phyloP scores from a whole-genome alignment of 2,113 vertebrate species.

The Kobus ellipsiprymnus region DNA sequence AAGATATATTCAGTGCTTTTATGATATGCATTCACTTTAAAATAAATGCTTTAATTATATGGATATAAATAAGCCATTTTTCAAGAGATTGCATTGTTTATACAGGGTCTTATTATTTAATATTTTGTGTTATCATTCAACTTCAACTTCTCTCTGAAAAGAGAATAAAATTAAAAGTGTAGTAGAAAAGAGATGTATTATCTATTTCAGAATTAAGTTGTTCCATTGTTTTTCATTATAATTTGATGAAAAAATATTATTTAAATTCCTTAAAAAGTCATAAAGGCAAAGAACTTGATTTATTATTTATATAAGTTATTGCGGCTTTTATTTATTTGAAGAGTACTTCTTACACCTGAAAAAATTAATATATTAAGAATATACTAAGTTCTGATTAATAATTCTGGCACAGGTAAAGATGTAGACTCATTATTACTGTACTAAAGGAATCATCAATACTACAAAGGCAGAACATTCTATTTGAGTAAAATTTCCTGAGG shows the following conservation, averaged over 20 bases:
- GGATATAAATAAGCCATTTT: neutral
- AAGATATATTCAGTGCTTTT: neutral
- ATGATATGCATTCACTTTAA: neutral
- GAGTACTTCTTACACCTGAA: neutral
- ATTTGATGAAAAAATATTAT: neutral
- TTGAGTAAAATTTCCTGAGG: neutral
- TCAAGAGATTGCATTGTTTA: neutral
- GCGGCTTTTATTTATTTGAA: neutral
- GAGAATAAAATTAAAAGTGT: neutral
- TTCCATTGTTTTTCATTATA: neutral
- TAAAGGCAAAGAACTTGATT: neutral
- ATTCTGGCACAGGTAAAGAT: neutral
- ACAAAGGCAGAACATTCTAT: neutral
- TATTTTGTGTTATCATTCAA: neutral
- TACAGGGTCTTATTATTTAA: neutral
- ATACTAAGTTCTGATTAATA: neutral
- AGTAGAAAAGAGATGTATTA: neutral
- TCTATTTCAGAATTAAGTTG: neutral
- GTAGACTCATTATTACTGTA: neutral
- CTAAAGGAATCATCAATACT: neutral
- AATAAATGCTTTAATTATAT: slow-evolving; percentile 2
- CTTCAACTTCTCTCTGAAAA: slow-evolving; percentile 10
- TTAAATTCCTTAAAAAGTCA: neutral
- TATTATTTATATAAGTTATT: neutral
- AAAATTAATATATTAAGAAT: neutral